Evolutionary conservation across 2,888 invertebrate genomes (phyloP).

Genomic region (Eueremaeus valkanovi): DNA sequence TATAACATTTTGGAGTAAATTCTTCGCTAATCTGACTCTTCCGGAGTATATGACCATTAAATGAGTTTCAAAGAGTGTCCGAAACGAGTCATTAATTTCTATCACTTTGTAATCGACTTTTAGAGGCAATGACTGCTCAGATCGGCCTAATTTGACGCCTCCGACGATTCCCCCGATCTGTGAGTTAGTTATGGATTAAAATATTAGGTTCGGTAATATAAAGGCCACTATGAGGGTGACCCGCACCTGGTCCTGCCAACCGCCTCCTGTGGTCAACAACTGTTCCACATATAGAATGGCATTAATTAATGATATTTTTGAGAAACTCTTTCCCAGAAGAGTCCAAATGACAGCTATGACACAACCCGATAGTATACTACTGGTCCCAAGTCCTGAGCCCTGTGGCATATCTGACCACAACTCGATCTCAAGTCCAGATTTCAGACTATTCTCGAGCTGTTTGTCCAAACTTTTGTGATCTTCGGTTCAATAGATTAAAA

Average conservation of each 20-base stretch:
- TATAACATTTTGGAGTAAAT: slow-evolving; percentile 57
- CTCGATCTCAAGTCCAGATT: slow-evolving; percentile 13
- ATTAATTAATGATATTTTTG: slow-evolving; percentile 53
- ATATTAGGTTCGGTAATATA: no score
- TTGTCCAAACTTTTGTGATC: neutral
- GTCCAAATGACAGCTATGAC: slow-evolving; percentile 55
- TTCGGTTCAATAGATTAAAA: no score
- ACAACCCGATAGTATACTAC: slow-evolving; percentile 58
- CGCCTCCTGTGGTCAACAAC: slow-evolving; percentile 58
- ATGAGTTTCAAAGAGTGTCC: slow-evolving; percentile 52
- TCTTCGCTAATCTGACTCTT: slow-evolving; percentile 55
- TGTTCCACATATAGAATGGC: slow-evolving; percentile 57
- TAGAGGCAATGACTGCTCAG: slow-evolving; percentile 51
- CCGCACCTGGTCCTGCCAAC: slow-evolving; percentile 59
- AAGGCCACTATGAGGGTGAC: no score
- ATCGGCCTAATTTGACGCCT: slow-evolving; percentile 54
- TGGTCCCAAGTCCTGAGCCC: slow-evolving; percentile 57
- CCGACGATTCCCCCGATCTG: slow-evolving; percentile 54
- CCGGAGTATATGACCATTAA: slow-evolving; percentile 58
- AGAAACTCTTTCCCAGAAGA: slow-evolving; percentile 51
- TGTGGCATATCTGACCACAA: slow-evolving; percentile 25
- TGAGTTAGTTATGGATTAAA: no score
- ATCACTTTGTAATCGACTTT: slow-evolving; percentile 51
- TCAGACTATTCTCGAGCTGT: neutral
- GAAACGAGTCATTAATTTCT: slow-evolving; percentile 48